Evolutionary conservation across 2,113 vertebrate genomes (phyloP), one percentile per base, ranked within the genome.

Genomic region (Fulica atra): DNA sequence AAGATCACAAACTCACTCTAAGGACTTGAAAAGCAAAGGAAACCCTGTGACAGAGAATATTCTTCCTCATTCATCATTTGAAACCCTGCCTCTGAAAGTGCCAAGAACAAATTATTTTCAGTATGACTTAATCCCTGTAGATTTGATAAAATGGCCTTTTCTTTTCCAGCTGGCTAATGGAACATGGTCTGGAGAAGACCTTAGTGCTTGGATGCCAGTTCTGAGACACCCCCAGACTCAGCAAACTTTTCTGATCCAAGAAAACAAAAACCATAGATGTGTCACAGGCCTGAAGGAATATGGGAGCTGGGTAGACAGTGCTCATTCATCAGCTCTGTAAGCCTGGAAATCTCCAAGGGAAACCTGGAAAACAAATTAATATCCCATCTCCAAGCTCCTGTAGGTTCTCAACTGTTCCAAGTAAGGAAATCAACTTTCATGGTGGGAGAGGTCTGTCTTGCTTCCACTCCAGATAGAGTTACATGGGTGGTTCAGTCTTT

Each of bases 101-200:
- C 78, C 71, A 93, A 93, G 89, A 81, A 72, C 50, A 80, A 89
- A 82, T 92, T 95, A 64, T 97, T 96, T 89, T 86, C 57, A 71
- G 35, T 91, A 64, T 84, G 74, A 54, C n/a, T 63, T 92, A 94
- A 82, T 93, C 76, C 74, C 44, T 68, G 76, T 44, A 59, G 76
- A 65, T 80, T 89, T 81, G 86, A 79, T 95, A 95, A 86, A 95
- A 95, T 36, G 69, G n/a, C 10, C 74, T 94, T 96, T 94, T 93
- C 71, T 94, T 91, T 95, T 85, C 82, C 65, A 86, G 57, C 69
- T 96, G 81, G 65, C 70, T 96, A 80, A 81, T 76, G 89, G 91
- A 93, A 68, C 13, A 9, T 84, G 33, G 61, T 93, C 80, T 92
- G 70, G 65, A 81, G 91, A 96, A 95, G 86, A 82, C 81, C 71